phyloP scores from a whole-genome alignment of 2,113 vertebrate species.

The Pyrgilauda ruficollis region DNA sequence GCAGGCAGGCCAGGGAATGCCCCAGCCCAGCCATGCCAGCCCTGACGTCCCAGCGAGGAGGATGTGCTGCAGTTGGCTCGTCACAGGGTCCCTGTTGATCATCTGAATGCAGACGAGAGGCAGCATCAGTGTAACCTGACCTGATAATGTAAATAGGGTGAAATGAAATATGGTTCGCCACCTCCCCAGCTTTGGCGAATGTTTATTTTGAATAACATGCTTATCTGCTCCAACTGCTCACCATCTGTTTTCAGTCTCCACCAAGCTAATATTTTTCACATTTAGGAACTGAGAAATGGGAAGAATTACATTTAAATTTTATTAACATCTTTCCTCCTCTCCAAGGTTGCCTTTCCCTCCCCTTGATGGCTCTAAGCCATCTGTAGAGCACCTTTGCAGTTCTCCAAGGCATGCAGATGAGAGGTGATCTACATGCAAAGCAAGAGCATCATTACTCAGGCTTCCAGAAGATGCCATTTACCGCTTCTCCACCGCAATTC shows the following conservation, averaged over 20 bases:
- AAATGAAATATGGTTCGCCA: slow-evolving; percentile 71
- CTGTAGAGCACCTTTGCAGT: slow-evolving; percentile 38
- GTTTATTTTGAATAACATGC: slow-evolving; percentile 79
- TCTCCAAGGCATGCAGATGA: slow-evolving; percentile 18
- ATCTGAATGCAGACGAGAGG: slow-evolving; percentile 66
- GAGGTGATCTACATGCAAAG: slow-evolving; percentile 31
- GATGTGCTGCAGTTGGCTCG: neutral
- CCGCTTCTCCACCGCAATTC: neutral
- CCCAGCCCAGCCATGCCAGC: neutral
- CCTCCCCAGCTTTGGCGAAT: slow-evolving; percentile 73
- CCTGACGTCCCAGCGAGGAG: neutral
- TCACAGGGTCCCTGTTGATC: slow-evolving; percentile 43
- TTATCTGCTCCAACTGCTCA: slow-evolving; percentile 74
- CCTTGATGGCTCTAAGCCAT: slow-evolving; percentile 38
- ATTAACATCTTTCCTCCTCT: slow-evolving; percentile 55
- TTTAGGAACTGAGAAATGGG: slow-evolving; percentile 68
- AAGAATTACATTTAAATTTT: slow-evolving; percentile 70
- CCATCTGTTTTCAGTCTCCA: slow-evolving; percentile 80
- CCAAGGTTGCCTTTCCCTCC: slow-evolving; percentile 37
- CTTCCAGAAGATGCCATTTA: neutral
- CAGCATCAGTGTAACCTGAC: slow-evolving; percentile 66
- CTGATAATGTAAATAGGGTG: slow-evolving; percentile 72
- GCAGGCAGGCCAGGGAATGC: neutral
- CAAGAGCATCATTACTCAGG: neutral
- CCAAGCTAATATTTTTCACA: slow-evolving; percentile 76